phyloP scores from a whole-genome alignment of 2,113 vertebrate genomes.

The Eira barbara region DNA sequence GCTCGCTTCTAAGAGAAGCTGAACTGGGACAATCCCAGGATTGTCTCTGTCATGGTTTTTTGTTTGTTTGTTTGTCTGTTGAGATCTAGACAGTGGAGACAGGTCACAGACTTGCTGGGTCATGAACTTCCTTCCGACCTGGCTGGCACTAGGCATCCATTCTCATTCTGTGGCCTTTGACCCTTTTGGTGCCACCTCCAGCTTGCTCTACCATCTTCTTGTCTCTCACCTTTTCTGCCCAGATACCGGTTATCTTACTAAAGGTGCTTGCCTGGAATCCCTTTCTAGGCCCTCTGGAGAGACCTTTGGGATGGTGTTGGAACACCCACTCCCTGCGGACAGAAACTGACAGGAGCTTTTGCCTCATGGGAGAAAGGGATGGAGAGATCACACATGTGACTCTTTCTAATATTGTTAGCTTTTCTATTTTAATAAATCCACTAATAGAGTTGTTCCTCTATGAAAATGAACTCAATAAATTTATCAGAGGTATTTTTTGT shows the following conservation, averaged over 20 bases:
- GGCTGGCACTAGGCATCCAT: rapidly evolving
- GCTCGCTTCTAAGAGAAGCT: background rate
- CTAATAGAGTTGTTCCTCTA: background rate
- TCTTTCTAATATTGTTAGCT: background rate
- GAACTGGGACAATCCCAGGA: too few relatives aligned
- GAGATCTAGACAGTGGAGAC: background rate
- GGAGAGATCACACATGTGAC: background rate
- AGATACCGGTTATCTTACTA: background rate
- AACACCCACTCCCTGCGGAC: background rate
- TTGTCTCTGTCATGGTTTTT: background rate
- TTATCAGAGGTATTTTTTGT: background rate
- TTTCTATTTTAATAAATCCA: background rate
- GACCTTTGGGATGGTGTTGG: background rate
- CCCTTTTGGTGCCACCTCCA: background rate
- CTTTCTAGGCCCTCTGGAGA: background rate
- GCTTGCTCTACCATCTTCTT: background rate
- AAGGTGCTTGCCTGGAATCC: background rate
- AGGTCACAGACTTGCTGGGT: background rate
- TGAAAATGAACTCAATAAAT: background rate
- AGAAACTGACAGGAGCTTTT: background rate
- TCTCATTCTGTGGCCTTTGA: background rate
- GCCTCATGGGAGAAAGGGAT: background rate
- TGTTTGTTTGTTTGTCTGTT: background rate
- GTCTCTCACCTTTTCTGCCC: background rate
- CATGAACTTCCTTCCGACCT: background rate